These are phyloP conservation scores for Arctia plantaginis DNA, from an alignment of 2,888 invertebrate genomes.

Conservation along the genomic window DNA sequence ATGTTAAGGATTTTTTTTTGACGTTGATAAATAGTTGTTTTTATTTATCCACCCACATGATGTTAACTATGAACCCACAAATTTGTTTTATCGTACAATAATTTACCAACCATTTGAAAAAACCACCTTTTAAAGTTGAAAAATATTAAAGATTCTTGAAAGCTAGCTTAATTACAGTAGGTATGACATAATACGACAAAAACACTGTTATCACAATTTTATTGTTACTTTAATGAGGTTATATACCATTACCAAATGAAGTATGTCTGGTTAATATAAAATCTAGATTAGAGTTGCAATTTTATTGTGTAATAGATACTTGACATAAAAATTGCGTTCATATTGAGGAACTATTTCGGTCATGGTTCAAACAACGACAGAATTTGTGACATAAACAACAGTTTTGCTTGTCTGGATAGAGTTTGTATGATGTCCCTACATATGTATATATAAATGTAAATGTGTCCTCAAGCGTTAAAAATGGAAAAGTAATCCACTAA, in stretches of 20 bases:
- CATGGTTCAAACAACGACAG: background rate
- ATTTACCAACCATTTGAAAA: background rate
- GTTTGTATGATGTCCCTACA: background rate
- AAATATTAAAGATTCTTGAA: background rate
- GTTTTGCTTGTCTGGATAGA: background rate
- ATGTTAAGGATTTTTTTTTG: background rate
- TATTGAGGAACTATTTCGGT: background rate
- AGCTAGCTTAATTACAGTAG: background rate
- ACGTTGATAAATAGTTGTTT: background rate
- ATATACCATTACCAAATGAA: background rate
- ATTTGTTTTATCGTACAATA: background rate
- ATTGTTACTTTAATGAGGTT: background rate
- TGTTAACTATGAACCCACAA: background rate
- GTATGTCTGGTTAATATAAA: background rate
- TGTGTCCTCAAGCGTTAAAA: background rate
- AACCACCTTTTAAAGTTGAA: background rate
- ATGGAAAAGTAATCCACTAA: background rate
- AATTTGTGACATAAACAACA: background rate
- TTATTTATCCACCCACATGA: background rate
- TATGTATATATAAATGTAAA: background rate
- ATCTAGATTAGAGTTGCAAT: background rate
- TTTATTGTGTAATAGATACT: background rate
- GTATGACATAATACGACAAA: background rate
- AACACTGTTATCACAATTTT: background rate
- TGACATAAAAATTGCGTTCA: background rate